Evolutionary conservation across 2,888 invertebrate genomes (phyloP), one percentile per base, ranked within the genome.

Genomic region (Phytoseiulus persimilis): DNA sequence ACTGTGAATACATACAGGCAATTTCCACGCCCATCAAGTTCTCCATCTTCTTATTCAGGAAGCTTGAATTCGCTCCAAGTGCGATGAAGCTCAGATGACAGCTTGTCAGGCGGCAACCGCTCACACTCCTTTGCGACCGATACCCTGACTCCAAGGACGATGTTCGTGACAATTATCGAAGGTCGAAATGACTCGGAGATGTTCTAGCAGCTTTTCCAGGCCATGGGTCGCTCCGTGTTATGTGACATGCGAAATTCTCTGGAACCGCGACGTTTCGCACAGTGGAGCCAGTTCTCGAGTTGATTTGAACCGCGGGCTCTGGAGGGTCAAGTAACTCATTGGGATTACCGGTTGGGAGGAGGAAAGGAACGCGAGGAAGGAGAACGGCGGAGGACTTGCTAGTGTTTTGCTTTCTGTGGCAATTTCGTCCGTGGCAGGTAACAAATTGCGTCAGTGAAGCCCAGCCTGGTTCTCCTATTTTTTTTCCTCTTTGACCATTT

Each of bases 1-100:
- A 65, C 14, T 1, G 65, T 28, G 65, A 65, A 28, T 28, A 28
- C 65, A 65, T 65, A 65, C 65, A 65, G 65, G 65, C 65, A 65
- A 65, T 65, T 65, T 65, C 65, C 65, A 65, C 65, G 65, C 65
- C 65, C 65, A 65, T 65, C 65, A 65, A 65, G 65, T 65, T 65
- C 65, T 65, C 18, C 65, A 28, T 28, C 65, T 65, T 65, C 28
- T 65, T 65, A 65, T 65, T 65, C 65, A 65, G 65, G 18, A 23
- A 28, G 23, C 18, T 65, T 28, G 65, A 23, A 65, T 23, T 65
- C 65, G 65, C 65, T 28, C 18, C 65, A 65, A 65, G 65, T 65
- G 18, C 65, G 65, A 65, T 65, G 65, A 28, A 65, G 65, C 65
- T 65, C 65, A 23, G 65, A 65, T 65, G 65, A 65, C 65, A 65